phyloP scores from a whole-genome alignment of 2,113 vertebrate species.

The Callipepla californica region DNA sequence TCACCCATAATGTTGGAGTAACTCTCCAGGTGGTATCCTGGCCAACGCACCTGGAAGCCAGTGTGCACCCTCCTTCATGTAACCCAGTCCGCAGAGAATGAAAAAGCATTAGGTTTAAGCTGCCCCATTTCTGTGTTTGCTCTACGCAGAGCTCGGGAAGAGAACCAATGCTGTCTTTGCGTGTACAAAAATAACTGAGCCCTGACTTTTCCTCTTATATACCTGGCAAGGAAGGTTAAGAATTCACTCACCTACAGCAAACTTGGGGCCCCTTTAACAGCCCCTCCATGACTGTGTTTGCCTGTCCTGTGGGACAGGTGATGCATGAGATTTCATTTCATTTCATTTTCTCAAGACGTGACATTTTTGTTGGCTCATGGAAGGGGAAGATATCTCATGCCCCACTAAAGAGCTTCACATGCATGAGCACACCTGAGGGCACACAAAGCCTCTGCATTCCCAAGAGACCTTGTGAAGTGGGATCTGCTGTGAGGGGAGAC shows the following conservation, averaged over 20 bases:
- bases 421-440: neutral
- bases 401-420: neutral
- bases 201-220: neutral
- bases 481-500: neutral
- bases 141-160: constrained; percentile 17
- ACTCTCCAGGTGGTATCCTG: neutral
- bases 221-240: neutral
- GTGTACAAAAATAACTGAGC: neutral
- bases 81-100: neutral
- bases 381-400: constrained; percentile 22
- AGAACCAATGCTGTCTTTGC: neutral
- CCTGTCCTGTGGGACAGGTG: neutral
- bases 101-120: constrained; percentile 13
- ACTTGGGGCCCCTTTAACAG: neutral
- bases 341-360: constrained; percentile 16
- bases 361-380: constrained; percentile 40
- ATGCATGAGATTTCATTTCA: constrained; percentile 5
- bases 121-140: neutral
- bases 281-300: neutral
- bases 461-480: neutral
- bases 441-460: constrained; percentile 14
- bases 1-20: neutral
- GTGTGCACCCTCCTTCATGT: neutral
- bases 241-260: neutral
- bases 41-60: neutral